Evolutionary conservation across 2,797 vertebrate genomes (phyloP), one percentile per base, ranked within the genome.

Genomic region (Danionella dracula): DNA sequence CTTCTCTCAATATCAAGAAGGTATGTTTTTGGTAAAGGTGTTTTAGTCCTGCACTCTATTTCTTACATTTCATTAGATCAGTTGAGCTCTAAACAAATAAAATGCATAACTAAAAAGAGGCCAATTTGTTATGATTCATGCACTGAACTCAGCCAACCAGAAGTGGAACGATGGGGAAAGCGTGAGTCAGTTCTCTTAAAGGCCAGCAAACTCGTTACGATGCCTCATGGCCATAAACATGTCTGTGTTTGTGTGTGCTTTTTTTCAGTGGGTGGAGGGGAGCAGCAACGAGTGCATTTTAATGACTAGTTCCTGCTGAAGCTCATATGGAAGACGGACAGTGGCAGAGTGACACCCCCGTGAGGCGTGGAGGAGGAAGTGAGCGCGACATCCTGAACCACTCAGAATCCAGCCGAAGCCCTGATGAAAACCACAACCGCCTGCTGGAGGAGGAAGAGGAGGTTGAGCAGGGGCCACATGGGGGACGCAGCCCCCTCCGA

Each of bases 271-370:
- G 6, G 40, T 20, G 4, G 12, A 32, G 11, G 6, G 9, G n/a
- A 62, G 53, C 19, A 12, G 31, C 4, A n/a, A 13, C 10, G 11
- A 53, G 55, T 32, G 12, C 11, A 66, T 48, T 69, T 69, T 56
- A 61, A 72, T 75, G 73, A 27, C 65, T 37, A 13, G n/a, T 32
- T 40, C 34, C 20, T 32, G 21, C 42, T 13, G 40, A 37, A 40
- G n/a, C 55, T 68, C 37, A 78, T 27, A 27, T 78, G 76, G 74
- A 78, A 4, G 68, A 76, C 41, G 57, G 66, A 67, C 71, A 63
- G 62, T 59, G 71, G 58, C 63, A 35, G 35, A 69, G 74, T 10
- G 71, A 74, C 1, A 65, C 40, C 49, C 60, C 56, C 12, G 66
- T 61, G 38, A 66, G 55, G 32, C 54, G 54, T 4, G 41, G 55